phyloP scores from a whole-genome alignment of 2,888 invertebrate genomes.

The Melangyna quadrimaculata region DNA sequence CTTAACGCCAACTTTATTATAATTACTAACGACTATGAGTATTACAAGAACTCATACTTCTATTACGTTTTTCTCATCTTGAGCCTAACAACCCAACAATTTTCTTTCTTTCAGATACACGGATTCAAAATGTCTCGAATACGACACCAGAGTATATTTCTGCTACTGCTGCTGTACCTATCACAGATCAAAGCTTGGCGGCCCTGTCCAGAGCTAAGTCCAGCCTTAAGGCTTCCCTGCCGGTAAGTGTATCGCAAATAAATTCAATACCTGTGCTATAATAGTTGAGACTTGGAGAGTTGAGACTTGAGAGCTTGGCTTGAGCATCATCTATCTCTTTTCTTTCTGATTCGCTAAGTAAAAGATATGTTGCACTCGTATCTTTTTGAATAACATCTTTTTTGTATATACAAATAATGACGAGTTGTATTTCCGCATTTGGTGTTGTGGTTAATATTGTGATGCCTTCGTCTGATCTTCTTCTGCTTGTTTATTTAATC shows the following conservation, averaged over 20 bases:
- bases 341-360: background rate
- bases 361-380: slow-evolving; percentile 68
- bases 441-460: slow-evolving; percentile 48
- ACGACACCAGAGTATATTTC: slow-evolving; percentile 70
- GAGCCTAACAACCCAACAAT: slow-evolving; percentile 6
- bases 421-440: slow-evolving; percentile 67
- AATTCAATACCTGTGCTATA: slow-evolving; percentile 11
- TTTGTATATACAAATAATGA: slow-evolving; percentile 69
- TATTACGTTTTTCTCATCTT: slow-evolving; percentile 9
- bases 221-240: slow-evolving; percentile 89
- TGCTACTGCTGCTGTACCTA: slow-evolving; percentile 76
- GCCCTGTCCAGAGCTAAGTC: slow-evolving; percentile 89
- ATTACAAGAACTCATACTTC: background rate
- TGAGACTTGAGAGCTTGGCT: background rate
- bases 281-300: too few species aligned
- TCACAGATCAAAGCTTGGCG: slow-evolving; percentile 82
- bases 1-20: slow-evolving; percentile 5
- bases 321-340: background rate
- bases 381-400: slow-evolving; percentile 68
- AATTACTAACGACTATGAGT: slow-evolving; percentile 4
- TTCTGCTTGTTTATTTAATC: slow-evolving; percentile 14
- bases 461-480: slow-evolving; percentile 33
- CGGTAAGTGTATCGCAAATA: slow-evolving; percentile 78
- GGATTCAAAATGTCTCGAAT: slow-evolving; percentile 60
- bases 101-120: slow-evolving; percentile 66